Percentiles rank a stretch among this genome's conserved stretches.
Evolutionary conservation across 1,140 invertebrate genomes (phyloP).

Genomic region (Scaptodrosophila lebanonensis): DNA sequence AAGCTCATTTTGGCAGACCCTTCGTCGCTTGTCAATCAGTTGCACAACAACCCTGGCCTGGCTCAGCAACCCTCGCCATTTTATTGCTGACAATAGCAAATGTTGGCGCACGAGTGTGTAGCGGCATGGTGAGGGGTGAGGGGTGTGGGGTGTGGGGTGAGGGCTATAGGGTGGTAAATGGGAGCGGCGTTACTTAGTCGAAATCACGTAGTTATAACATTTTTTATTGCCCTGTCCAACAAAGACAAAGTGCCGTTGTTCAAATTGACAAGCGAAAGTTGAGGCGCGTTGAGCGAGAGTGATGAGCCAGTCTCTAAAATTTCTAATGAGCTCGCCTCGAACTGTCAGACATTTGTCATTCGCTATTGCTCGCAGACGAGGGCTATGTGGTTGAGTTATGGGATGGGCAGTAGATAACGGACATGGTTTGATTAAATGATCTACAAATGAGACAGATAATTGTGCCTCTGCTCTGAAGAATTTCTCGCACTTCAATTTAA

Average conservation of each 20-base stretch:
- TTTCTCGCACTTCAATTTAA: no score
- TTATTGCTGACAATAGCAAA: slow-evolving; percentile 67
- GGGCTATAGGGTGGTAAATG: slow-evolving; percentile 36
- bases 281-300: slow-evolving; percentile 8
- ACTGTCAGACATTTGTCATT: slow-evolving; percentile 62
- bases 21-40: slow-evolving; percentile 59
- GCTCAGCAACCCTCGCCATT: slow-evolving; percentile 49
- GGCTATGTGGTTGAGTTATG: slow-evolving; percentile 31
- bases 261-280: slow-evolving; percentile 47
- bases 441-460: no score
- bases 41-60: slow-evolving; percentile 15
- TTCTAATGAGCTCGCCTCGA: slow-evolving; percentile 62
- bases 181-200: slow-evolving; percentile 66
- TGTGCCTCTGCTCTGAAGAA: no score
- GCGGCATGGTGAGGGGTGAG: not conserved
- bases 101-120: slow-evolving; percentile 13
- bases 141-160: slow-evolving; percentile 25
- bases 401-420: no score
- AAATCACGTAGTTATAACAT: slow-evolving; percentile 67
- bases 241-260: slow-evolving; percentile 37
- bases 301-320: slow-evolving; percentile 35
- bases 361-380: slow-evolving; percentile 32
- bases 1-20: slow-evolving; percentile 51
- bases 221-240: slow-evolving; percentile 45
- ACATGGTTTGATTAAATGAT: no score